A percentile compares a stretch with the other conserved stretches of the same genome.
Evolutionary conservation across 2,888 invertebrate genomes (phyloP).

Genomic region (Automeris io): DNA sequence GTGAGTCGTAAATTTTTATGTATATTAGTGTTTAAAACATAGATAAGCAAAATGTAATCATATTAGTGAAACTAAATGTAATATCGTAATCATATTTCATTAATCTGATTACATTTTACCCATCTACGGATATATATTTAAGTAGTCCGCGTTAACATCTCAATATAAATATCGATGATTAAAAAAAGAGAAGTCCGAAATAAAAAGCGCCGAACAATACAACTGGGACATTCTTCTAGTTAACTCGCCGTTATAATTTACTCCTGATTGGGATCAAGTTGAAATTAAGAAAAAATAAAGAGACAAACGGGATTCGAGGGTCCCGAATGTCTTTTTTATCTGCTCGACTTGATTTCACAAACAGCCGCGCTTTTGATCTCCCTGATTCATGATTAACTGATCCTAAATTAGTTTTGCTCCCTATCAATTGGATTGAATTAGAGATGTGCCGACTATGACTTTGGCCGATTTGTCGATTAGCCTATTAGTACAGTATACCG

Average conservation of each 20-base stretch:
- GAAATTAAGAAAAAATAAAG: slow-evolving; percentile 76
- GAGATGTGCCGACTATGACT: no score
- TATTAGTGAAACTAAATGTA: no score
- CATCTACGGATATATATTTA: no score
- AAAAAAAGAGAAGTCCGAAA: slow-evolving; percentile 39
- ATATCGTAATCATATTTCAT: no score
- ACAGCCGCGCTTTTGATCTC: slow-evolving; percentile 43
- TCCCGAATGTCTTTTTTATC: slow-evolving; percentile 64
- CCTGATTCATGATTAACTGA: slow-evolving; percentile 41
- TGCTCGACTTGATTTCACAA: slow-evolving; percentile 66
- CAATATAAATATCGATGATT: slow-evolving; percentile 53
- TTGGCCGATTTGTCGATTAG: no score
- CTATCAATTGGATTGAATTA: no score
- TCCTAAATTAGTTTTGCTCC: no score
- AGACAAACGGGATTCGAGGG: slow-evolving; percentile 45
- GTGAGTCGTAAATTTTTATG: background rate
- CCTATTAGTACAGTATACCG: no score
- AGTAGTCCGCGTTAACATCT: slow-evolving; percentile 25
- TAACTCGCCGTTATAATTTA: slow-evolving; percentile 74
- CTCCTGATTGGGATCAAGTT: slow-evolving; percentile 73
- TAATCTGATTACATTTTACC: no score
- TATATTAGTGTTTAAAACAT: no score
- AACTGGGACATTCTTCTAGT: slow-evolving; percentile 64
- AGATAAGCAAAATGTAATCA: no score
- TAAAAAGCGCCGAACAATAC: slow-evolving; percentile 62